phyloP scores from a whole-genome alignment of 2,888 invertebrate genomes.

The Epinotia ramella region DNA sequence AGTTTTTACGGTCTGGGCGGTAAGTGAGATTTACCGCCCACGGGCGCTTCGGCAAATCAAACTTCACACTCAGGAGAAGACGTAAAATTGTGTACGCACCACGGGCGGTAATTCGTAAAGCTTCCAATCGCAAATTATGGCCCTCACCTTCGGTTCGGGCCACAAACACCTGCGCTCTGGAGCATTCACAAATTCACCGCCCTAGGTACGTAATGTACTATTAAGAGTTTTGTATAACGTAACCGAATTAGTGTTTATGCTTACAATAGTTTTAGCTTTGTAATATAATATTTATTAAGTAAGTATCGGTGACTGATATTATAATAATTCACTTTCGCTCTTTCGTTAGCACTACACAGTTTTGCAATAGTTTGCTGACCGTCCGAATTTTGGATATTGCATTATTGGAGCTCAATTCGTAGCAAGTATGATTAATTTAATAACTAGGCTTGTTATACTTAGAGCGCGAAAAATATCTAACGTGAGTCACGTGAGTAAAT shows the following conservation, averaged over 20 bases:
- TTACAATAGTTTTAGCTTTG: conserved; percentile 31
- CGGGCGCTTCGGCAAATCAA: too few relatives aligned
- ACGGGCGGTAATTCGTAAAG: too few relatives aligned
- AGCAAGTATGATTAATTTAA: conserved; percentile 7
- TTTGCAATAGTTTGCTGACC: conserved; percentile 36
- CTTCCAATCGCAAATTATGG: too few relatives aligned
- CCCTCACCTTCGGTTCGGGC: too few relatives aligned
- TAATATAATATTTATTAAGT: conserved; percentile 13
- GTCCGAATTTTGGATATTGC: conserved; percentile 34
- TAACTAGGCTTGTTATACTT: conserved; percentile 9
- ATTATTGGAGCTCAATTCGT: conserved; percentile 16
- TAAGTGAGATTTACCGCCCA: too few relatives aligned
- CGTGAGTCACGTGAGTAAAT: neutral
- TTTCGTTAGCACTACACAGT: conserved; percentile 21
- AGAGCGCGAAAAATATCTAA: conserved; percentile 8
- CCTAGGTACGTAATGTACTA: too few relatives aligned
- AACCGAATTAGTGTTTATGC: conserved; percentile 34
- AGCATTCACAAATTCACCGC: too few relatives aligned
- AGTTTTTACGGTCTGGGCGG: too few relatives aligned
- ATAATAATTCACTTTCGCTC: conserved; percentile 14
- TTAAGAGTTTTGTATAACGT: conserved; percentile 18
- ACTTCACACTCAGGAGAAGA: too few relatives aligned
- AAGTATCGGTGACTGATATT: conserved; percentile 39
- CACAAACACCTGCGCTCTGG: too few relatives aligned
- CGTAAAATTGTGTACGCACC: too few relatives aligned